Base-by-base conservation (phyloP, 2,888 invertebrate species). In the Cheilosia impressa region DNA sequence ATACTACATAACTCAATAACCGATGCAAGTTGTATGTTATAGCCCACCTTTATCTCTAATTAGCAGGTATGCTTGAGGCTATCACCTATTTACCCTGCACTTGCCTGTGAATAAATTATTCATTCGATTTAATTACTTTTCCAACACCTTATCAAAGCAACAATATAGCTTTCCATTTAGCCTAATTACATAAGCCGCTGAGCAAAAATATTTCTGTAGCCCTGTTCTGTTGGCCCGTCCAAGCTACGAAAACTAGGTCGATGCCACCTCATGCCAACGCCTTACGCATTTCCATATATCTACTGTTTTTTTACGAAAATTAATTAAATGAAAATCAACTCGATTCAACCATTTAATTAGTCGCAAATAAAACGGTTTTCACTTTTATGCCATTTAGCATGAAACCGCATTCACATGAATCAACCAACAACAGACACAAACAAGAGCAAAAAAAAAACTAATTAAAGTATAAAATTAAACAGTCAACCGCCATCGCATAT, bases 281-380 rank as follows among this genome's bases (percentile, higher is more conserved):
- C 38, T 38, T 3, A 38, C 38, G 13, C 47, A 47, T 19, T 47
- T 17, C 9, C 52, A 53, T 22, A n/a, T 9, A 13, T 5, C 10
- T 22, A 0, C 27, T 6, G 6, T 55, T 66, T 45, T 24, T 57
- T 73, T 52, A 65, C 27, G 53, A 80, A 84, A 88, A 87, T 85
- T 87, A 88, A 88, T 88, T 87, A 85, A 88, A 87, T 80, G 80
- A 87, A 81, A 87, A 82, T 85, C 87, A 77, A 58, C 81, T 83
- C 83, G 43, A 71, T 47, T 71, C 57, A 55, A 72, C 55, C 77
- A 88, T 88, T 88, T 88, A 88, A 88, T 88, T 88, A 88, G 88
- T 87, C 87, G 75, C 87, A 88, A 87, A 88, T 87, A 88, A 88
- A 88, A 87, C 87, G 88, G 87, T 87, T 87, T 87, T 87, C 87